Conservation (phyloP, 2,113 vertebrate genomes). For the Pimephales promelas region DNA sequence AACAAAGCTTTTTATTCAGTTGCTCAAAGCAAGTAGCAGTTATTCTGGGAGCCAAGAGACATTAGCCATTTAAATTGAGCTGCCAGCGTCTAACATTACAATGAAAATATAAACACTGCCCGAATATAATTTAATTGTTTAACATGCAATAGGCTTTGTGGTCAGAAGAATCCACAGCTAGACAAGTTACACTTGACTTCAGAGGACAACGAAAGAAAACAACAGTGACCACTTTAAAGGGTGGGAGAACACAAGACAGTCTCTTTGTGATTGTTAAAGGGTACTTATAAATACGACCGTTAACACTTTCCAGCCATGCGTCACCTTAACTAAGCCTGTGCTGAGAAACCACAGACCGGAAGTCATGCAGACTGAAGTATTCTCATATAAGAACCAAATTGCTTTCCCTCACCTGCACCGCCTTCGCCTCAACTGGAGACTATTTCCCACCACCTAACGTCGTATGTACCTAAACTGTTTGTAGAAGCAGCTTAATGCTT, state of each 20-base stretch:
- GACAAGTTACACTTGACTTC: not conserved
- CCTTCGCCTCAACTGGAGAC: slow-evolving; percentile 26
- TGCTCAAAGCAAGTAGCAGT: not conserved
- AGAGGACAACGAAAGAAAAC: not conserved
- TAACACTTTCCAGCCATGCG: slow-evolving; percentile 30
- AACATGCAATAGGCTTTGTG: not conserved
- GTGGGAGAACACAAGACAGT: slow-evolving; percentile 35
- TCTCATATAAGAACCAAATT: slow-evolving; percentile 21
- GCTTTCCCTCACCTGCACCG: slow-evolving; percentile 22
- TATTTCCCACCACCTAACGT: slow-evolving; percentile 37
- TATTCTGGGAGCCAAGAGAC: not conserved
- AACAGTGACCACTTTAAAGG: slow-evolving; percentile 44
- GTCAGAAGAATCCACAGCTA: not conserved
- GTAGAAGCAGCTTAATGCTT: not conserved
- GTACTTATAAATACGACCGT: slow-evolving; percentile 44
- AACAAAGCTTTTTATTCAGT: not conserved
- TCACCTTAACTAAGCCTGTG: not conserved
- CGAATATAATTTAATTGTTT: not conserved
- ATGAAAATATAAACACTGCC: not conserved
- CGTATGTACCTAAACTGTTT: not conserved
- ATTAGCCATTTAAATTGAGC: not conserved
- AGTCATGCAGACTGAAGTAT: slow-evolving; percentile 8
- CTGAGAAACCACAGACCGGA: slow-evolving; percentile 44
- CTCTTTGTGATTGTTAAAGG: slow-evolving; percentile 13
- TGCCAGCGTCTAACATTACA: not conserved